Evolutionary conservation across 2,113 vertebrate species (phyloP).

Genomic region (Dipodomys spectabilis): DNA sequence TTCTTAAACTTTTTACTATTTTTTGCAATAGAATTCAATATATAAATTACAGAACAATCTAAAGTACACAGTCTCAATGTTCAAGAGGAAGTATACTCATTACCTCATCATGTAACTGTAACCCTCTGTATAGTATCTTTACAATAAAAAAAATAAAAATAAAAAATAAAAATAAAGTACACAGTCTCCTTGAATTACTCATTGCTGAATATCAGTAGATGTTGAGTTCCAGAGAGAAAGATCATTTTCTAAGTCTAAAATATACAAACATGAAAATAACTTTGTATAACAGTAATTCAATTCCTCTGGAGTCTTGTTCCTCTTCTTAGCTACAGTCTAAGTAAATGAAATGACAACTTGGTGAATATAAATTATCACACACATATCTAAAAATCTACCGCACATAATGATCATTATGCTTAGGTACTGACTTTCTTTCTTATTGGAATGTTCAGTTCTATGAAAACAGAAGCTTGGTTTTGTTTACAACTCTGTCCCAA

Average conservation of each 20-base stretch:
- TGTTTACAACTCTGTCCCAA: background rate
- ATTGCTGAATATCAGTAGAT: background rate
- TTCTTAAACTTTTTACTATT: slow-evolving; percentile 39
- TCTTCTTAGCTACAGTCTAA: background rate
- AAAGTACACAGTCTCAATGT: background rate
- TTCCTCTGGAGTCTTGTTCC: background rate
- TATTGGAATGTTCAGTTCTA: background rate
- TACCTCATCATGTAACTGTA: too few species aligned
- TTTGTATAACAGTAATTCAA: background rate
- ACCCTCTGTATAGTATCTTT: too few species aligned
- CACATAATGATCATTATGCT: too few species aligned
- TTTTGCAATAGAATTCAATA: slow-evolving; percentile 27
- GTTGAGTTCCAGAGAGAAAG: background rate
- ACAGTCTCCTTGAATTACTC: slow-evolving; percentile 10
- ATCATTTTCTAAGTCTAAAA: background rate
- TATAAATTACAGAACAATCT: slow-evolving; percentile 41
- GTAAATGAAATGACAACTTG: background rate
- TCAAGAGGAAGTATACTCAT: too few species aligned
- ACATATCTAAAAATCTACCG: background rate
- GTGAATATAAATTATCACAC: background rate
- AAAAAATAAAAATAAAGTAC: too few species aligned
- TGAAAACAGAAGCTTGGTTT: background rate
- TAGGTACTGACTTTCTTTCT: background rate
- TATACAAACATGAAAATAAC: background rate
- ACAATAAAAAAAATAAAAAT: too few species aligned